These are phyloP conservation scores for Ondatra zibethicus DNA, from an alignment of 2,113 vertebrate species.

Conservation along the genomic window DNA sequence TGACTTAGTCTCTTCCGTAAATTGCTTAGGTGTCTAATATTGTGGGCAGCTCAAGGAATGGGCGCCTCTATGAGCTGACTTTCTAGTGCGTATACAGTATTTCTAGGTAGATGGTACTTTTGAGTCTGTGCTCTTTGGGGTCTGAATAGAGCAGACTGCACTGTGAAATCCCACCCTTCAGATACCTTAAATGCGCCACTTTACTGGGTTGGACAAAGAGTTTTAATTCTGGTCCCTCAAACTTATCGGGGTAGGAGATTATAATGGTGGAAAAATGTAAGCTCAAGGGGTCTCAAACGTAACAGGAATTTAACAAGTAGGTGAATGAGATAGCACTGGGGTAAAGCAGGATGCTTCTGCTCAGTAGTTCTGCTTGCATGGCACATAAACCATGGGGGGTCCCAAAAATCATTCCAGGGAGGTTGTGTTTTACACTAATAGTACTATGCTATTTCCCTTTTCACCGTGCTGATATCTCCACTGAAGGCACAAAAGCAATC, in stretches of 20 bases:
- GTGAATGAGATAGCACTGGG: not conserved
- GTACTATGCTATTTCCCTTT: constrained; percentile 16
- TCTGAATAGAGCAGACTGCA: constrained; percentile 2
- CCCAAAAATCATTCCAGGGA: not conserved
- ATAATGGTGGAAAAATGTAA: constrained; percentile 21
- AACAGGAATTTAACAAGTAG: constrained; percentile 23
- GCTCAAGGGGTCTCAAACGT: not conserved
- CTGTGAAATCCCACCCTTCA: not conserved
- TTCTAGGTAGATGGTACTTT: not conserved
- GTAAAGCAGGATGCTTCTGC: not conserved
- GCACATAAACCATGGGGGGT: not conserved
- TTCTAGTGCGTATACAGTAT: not conserved
- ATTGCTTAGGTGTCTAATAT: constrained; percentile 23
- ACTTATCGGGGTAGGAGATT: not conserved
- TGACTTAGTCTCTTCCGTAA: constrained; percentile 4
- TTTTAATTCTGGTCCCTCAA: constrained; percentile 32
- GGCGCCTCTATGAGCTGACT: not conserved
- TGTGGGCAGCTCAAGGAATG: not conserved
- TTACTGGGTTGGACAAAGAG: not conserved
- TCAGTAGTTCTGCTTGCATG: not conserved
- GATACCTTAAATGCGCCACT: not conserved
- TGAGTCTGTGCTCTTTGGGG: not conserved
- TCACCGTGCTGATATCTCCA: not conserved
- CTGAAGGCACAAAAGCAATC: not conserved
- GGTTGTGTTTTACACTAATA: not conserved